A percentile compares a stretch with the other conserved stretches of the same genome.
Conservation (phyloP, 2,888 invertebrate species). For the Drepana falcataria region DNA sequence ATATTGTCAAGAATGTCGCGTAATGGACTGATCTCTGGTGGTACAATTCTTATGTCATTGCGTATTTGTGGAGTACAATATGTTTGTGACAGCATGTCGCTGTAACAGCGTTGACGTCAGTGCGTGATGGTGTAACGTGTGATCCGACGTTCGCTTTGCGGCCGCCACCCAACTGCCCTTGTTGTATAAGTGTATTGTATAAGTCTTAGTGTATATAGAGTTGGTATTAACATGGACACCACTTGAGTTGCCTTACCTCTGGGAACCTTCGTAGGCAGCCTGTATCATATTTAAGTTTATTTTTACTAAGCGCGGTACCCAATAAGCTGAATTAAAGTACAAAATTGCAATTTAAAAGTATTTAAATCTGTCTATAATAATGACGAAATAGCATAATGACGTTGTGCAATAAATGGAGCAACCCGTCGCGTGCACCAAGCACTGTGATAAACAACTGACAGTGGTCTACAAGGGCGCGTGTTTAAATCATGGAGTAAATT, state of each 20-base stretch:
- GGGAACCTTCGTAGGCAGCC: conserved; percentile 34
- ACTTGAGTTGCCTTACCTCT: conserved; percentile 60
- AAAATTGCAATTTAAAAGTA: conserved; percentile 67
- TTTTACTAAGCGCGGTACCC: conserved; percentile 33
- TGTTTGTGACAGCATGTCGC: too few species aligned
- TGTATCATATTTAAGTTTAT: conserved; percentile 42
- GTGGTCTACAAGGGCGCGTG: conserved; percentile 34
- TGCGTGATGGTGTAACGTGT: neutral
- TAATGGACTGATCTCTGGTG: too few species aligned
- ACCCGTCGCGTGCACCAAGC: conserved; percentile 8
- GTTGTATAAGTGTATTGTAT: conserved; percentile 22
- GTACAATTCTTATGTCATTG: too few species aligned
- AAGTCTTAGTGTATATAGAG: conserved; percentile 16
- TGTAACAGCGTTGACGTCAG: too few species aligned
- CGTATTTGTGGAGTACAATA: too few species aligned
- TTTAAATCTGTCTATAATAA: conserved; percentile 54
- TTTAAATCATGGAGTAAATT: conserved; percentile 46
- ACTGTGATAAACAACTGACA: conserved; percentile 46
- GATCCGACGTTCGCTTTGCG: too few species aligned
- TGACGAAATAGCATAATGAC: conserved; percentile 60
- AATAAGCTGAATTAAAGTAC: conserved; percentile 62
- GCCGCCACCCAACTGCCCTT: neutral
- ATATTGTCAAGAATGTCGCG: too few species aligned
- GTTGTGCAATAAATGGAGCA: conserved; percentile 62
- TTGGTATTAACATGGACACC: conserved; percentile 44